phyloP scores from a whole-genome alignment of 2,797 vertebrate genomes.

The Onychomys torridus region DNA sequence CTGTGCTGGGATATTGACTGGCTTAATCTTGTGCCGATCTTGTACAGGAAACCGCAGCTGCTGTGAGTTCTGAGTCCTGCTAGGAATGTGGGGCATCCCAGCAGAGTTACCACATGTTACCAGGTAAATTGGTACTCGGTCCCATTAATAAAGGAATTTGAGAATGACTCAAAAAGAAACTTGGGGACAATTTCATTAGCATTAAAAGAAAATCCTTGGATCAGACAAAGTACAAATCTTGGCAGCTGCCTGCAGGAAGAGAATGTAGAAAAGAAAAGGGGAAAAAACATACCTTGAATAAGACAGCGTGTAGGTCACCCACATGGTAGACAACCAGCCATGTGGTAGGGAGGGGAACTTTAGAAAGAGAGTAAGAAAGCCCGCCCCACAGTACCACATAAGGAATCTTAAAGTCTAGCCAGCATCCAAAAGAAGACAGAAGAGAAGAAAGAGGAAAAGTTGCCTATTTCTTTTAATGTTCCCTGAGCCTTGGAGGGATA shows the following conservation, averaged over 20 bases:
- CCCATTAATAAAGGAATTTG: background rate
- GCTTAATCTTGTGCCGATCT: background rate
- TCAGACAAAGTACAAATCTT: background rate
- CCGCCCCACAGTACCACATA: background rate
- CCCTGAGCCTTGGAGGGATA: background rate
- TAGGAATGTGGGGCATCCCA: background rate
- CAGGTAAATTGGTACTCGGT: background rate
- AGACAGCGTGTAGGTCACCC: background rate
- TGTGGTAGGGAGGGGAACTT: background rate
- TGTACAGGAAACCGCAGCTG: background rate
- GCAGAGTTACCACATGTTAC: background rate
- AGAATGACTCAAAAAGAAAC: background rate
- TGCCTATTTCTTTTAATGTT: no score
- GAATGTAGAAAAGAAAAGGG: background rate
- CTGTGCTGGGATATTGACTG: background rate
- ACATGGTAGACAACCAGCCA: background rate
- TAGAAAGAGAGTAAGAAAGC: background rate
- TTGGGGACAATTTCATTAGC: background rate
- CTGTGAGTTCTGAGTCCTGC: background rate
- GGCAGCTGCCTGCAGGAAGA: background rate
- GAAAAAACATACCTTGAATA: background rate
- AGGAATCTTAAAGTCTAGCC: background rate
- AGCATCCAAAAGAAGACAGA: background rate
- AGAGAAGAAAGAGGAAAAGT: background rate
- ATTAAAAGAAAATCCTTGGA: background rate